These are phyloP conservation scores for Bombus balteatus DNA, from an alignment of 1,140 invertebrate species.

Conservation along the genomic window DNA sequence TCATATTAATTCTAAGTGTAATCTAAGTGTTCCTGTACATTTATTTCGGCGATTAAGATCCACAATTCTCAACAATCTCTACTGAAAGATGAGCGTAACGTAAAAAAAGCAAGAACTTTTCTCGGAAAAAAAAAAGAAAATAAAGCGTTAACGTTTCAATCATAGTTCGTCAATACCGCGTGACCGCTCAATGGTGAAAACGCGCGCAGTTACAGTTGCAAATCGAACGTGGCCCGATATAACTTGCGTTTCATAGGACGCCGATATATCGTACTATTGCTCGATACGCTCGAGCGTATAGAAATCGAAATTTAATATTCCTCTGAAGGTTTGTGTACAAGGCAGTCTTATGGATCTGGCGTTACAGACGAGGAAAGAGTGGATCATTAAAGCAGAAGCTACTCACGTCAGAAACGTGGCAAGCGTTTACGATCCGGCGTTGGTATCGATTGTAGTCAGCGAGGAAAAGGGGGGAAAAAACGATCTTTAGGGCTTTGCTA, in stretches of 20 bases:
- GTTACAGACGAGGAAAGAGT: not conserved
- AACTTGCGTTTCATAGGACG: not conserved
- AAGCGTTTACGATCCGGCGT: constrained; percentile 23
- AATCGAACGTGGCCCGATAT: not conserved
- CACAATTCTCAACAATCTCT: too few species aligned
- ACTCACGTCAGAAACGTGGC: not conserved
- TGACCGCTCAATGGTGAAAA: not conserved
- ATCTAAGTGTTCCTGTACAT: too few species aligned
- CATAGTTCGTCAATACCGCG: not conserved
- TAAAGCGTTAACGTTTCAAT: not conserved
- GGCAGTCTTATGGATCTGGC: constrained; percentile 30
- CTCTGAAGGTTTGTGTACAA: not conserved
- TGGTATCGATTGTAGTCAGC: constrained; percentile 7
- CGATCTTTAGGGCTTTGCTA: constrained; percentile 1
- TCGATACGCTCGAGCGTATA: not conserved
- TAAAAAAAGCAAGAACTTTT: not conserved
- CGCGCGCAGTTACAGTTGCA: not conserved
- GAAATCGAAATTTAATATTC: constrained; percentile 47
- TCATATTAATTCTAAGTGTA: too few species aligned
- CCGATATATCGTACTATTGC: too few species aligned
- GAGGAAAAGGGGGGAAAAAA: not conserved
- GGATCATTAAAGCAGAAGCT: constrained; percentile 46
- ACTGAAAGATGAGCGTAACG: not conserved
- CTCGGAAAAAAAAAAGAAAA: too few species aligned
- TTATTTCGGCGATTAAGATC: too few species aligned